Percentiles rank a stretch among this genome's conserved stretches.
These are phyloP conservation scores for Engraulis encrasicolus DNA, from an alignment of 2,113 vertebrate genomes.

Conservation along the genomic window DNA sequence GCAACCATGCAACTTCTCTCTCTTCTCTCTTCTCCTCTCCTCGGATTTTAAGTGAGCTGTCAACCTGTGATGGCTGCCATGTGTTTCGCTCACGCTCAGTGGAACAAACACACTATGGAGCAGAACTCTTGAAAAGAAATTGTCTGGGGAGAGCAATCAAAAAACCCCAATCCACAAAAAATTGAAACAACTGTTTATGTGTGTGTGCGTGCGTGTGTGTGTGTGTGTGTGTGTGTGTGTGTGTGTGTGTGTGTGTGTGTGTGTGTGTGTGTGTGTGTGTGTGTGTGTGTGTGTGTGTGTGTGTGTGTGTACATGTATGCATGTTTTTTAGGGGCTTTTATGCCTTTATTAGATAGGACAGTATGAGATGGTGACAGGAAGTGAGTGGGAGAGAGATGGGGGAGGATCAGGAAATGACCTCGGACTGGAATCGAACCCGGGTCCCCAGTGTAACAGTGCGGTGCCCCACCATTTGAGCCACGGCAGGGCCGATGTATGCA, in stretches of 20 bases:
- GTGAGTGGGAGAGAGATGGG: too few relatives aligned
- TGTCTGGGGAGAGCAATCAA: not conserved
- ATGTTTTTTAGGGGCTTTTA: too few relatives aligned
- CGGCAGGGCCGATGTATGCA: too few relatives aligned
- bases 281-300: not conserved
- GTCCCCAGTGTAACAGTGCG: too few relatives aligned
- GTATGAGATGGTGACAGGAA: too few relatives aligned
- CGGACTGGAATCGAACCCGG: too few relatives aligned
- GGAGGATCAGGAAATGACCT: too few relatives aligned
- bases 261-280: not conserved
- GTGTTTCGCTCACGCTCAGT: not conserved
- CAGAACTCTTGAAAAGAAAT: not conserved
- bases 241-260: not conserved
- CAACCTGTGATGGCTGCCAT: not conserved
- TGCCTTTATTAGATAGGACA: too few relatives aligned
- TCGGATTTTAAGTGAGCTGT: not conserved
- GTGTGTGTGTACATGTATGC: not conserved
- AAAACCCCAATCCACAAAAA: too few relatives aligned
- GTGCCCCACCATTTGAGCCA: too few relatives aligned
- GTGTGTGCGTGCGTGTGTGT: not conserved
- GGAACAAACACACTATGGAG: not conserved
- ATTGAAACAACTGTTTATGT: too few relatives aligned
- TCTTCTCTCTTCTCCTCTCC: not conserved
- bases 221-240: not conserved
- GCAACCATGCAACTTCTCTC: not conserved